phyloP scores from a whole-genome alignment of 2,797 vertebrate genomes.

The Semotilus atromaculatus region DNA sequence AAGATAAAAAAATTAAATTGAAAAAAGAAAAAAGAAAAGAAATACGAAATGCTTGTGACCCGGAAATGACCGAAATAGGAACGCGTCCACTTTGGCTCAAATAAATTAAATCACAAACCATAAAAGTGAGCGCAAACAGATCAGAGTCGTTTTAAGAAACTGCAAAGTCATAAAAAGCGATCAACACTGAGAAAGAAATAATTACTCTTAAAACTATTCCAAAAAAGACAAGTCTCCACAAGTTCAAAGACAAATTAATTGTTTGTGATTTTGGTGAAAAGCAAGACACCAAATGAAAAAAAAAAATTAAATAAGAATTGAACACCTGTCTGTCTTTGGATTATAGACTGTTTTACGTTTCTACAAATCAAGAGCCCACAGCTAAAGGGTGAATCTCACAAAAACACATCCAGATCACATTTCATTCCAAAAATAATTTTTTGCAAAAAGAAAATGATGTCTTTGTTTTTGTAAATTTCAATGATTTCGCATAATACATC shows the following conservation, averaged over 20 bases:
- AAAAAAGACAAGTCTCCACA: slow-evolving; percentile 39
- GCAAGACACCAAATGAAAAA: slow-evolving; percentile 29
- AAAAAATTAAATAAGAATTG: not conserved
- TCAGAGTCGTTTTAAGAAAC: slow-evolving; percentile 55
- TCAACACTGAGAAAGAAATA: slow-evolving; percentile 58
- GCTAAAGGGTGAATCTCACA: slow-evolving; percentile 8
- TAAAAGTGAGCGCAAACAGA: slow-evolving; percentile 72
- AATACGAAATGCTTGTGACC: slow-evolving; percentile 73
- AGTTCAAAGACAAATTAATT: slow-evolving; percentile 40
- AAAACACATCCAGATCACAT: slow-evolving; percentile 25
- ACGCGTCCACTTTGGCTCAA: slow-evolving; percentile 81
- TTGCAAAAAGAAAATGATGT: not conserved
- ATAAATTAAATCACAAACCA: slow-evolving; percentile 79
- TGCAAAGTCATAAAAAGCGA: slow-evolving; percentile 62
- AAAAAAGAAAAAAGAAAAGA: slow-evolving; percentile 56
- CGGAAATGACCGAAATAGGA: slow-evolving; percentile 66
- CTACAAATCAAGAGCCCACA: not conserved
- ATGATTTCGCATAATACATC: slow-evolving; percentile 1
- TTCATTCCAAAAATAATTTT: not conserved
- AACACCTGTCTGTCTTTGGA: slow-evolving; percentile 23
- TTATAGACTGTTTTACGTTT: slow-evolving; percentile 16
- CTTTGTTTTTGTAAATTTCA: not conserved
- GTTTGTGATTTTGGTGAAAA: slow-evolving; percentile 59
- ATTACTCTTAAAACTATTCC: slow-evolving; percentile 49
- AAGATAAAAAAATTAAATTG: slow-evolving; percentile 60